Evolutionary conservation across 2,888 invertebrate genomes (phyloP).

Genomic region (Coleophora flavipennella): DNA sequence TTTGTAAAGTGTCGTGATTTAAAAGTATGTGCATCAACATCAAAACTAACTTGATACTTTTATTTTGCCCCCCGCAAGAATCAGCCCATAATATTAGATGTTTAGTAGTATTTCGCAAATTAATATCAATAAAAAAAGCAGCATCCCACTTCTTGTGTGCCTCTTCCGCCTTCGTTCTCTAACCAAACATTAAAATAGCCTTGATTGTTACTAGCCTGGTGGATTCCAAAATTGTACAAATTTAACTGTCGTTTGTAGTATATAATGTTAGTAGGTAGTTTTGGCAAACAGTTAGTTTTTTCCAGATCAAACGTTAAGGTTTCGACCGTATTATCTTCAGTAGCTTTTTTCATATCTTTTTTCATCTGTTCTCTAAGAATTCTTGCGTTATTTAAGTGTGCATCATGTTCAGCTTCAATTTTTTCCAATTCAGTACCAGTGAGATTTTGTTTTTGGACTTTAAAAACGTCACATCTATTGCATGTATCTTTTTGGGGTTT

Average conservation of each 20-base stretch:
- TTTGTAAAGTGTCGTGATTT: conserved; percentile 5
- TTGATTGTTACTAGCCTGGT: conserved; percentile 15
- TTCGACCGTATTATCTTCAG: conserved; percentile 5
- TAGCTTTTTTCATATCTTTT: conserved; percentile 8
- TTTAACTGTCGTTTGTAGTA: conserved; percentile 22
- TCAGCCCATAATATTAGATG: conserved; percentile 18
- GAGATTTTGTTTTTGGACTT: conserved; percentile 2
- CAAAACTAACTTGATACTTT: conserved; percentile 9
- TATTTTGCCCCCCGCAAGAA: conserved; percentile 20
- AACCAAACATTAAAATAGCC: conserved; percentile 18
- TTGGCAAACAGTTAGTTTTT: conserved; percentile 17
- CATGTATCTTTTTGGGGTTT: conserved; percentile 14
- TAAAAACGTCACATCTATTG: conserved; percentile 8
- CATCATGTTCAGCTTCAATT: conserved; percentile 8
- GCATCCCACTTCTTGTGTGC: conserved; percentile 20
- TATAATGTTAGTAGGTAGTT: conserved; percentile 19
- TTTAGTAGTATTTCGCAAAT: conserved; percentile 5
- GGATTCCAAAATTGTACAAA: conserved; percentile 20
- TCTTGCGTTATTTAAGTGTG: conserved; percentile 9
- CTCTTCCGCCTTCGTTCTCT: conserved; percentile 20
- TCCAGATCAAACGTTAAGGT: conserved; percentile 15
- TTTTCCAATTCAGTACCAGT: conserved; percentile 2
- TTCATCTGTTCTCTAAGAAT: conserved; percentile 12
- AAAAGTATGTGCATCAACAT: conserved; percentile 8
- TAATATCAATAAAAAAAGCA: conserved; percentile 8